Evolutionary conservation across 1,140 invertebrate species (phyloP).

Genomic region (Trachelipus rathkii): DNA sequence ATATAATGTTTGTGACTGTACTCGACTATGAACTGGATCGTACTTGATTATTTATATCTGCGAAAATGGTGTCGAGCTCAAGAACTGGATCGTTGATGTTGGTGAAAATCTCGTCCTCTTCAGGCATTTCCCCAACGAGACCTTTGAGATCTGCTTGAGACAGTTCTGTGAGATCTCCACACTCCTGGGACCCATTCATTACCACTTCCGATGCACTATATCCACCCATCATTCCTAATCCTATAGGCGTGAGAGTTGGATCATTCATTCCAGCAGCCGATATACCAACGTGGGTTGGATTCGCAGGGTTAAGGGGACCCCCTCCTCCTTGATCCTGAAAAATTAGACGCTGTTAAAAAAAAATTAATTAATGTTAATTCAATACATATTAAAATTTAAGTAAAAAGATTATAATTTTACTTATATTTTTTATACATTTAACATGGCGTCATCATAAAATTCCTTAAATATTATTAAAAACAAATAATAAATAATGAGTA

Average conservation of each 20-base stretch:
- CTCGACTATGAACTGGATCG: slow-evolving; percentile 28
- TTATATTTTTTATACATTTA: no score
- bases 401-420: no score
- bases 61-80: slow-evolving; percentile 55
- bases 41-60: slow-evolving; percentile 52
- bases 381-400: no score
- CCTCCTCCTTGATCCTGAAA: slow-evolving; percentile 42
- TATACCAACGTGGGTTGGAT: slow-evolving; percentile 26
- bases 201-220: slow-evolving; percentile 21
- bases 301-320: slow-evolving; percentile 28
- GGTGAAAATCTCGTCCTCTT: slow-evolving; percentile 67
- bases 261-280: slow-evolving; percentile 20
- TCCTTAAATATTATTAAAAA: no score
- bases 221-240: slow-evolving; percentile 38
- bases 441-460: no score
- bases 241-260: slow-evolving; percentile 31
- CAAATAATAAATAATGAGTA: no score
- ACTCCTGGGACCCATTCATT: slow-evolving; percentile 29
- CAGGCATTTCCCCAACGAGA: slow-evolving; percentile 59
- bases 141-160: slow-evolving; percentile 64
- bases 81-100: slow-evolving; percentile 64
- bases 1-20: no score
- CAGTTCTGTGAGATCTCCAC: slow-evolving; percentile 55
- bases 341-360: neutral
- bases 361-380: no score